Conservation (phyloP, 2,888 invertebrate species). For the Meghimatium bilineatum region DNA sequence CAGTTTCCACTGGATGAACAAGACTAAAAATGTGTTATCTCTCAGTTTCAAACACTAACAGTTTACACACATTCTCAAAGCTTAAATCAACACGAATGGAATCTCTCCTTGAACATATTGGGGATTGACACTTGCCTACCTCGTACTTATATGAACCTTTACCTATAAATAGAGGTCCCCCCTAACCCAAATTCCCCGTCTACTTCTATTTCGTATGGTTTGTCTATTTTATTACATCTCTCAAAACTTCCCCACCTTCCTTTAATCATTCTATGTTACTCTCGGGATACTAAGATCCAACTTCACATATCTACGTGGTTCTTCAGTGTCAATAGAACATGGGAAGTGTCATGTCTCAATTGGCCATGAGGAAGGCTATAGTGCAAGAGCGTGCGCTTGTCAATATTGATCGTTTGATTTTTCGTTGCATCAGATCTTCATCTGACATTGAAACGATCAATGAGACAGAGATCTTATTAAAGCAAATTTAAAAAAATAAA, state of each 20-base stretch:
- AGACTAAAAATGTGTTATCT: no score
- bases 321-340: background rate
- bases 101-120: background rate
- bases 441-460: background rate
- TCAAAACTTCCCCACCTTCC: background rate
- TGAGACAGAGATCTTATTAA: background rate
- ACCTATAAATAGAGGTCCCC: background rate
- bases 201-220: background rate
- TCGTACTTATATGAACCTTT: background rate
- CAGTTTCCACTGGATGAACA: no score
- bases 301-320: background rate
- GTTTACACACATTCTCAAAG: background rate
- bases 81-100: background rate
- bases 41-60: no score
- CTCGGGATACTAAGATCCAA: background rate
- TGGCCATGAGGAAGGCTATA: background rate
- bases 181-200: background rate
- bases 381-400: background rate
- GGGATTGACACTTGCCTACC: background rate
- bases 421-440: background rate
- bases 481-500: no score
- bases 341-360: background rate
- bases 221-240: background rate
- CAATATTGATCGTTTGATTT: background rate
- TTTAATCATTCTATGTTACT: background rate